These are phyloP conservation scores for Dioctria rufipes DNA, from an alignment of 2,888 invertebrate genomes.

Conservation along the genomic window DNA sequence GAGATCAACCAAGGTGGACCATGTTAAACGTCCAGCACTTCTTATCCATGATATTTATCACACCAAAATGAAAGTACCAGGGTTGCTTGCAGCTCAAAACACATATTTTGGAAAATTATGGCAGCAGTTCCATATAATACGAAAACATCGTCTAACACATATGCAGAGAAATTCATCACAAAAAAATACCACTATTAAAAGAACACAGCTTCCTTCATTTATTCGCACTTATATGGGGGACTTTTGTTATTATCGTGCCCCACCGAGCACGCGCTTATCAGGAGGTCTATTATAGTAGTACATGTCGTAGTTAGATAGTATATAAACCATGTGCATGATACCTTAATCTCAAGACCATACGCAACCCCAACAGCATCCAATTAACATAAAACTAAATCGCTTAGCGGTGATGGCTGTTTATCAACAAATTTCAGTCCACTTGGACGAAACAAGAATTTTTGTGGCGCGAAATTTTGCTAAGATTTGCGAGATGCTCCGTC, in stretches of 20 bases:
- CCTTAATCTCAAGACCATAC: slow-evolving; percentile 32
- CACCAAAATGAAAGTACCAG: slow-evolving; percentile 19
- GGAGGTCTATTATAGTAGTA: not conserved
- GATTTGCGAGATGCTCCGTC: slow-evolving; percentile 35
- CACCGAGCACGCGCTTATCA: not conserved
- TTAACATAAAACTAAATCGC: slow-evolving; percentile 30
- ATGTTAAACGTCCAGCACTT: not conserved
- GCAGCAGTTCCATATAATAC: too few species aligned
- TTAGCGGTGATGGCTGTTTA: slow-evolving; percentile 29
- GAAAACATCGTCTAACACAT: too few species aligned
- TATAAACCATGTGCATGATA: not conserved
- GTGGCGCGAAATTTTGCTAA: slow-evolving; percentile 35
- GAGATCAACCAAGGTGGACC: not conserved
- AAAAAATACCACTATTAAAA: too few species aligned
- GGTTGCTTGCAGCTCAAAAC: not conserved
- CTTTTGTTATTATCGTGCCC: slow-evolving; percentile 22
- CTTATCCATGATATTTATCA: slow-evolving; percentile 28
- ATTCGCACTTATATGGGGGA: not conserved
- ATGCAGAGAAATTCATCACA: too few species aligned
- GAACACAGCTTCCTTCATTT: not conserved
- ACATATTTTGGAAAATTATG: too few species aligned
- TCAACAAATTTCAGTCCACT: slow-evolving; percentile 37
- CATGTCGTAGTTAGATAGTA: not conserved
- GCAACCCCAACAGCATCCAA: not conserved
- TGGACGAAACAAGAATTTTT: slow-evolving; percentile 41